A percentile compares a stretch with the other conserved stretches of the same genome.
Conservation (phyloP, 2,888 invertebrate species). For the Ornithoptera alexandrae region DNA sequence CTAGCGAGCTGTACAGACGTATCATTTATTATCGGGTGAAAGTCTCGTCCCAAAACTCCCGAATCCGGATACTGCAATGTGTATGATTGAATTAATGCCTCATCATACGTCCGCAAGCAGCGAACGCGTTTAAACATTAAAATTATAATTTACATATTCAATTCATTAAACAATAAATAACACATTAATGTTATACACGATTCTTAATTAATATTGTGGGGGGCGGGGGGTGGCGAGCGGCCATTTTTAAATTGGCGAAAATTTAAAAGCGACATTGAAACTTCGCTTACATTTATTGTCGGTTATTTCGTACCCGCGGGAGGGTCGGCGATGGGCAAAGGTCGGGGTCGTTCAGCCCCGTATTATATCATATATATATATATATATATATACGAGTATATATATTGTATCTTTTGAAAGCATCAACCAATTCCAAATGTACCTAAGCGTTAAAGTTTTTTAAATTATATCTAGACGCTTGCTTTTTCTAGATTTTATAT, state of each 20-base stretch:
- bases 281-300: conserved; percentile 11
- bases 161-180: conserved; percentile 12
- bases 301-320: conserved; percentile 11
- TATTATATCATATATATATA: not conserved
- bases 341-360: conserved; percentile 13
- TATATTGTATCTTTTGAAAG: conserved; percentile 1
- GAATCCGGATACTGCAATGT: too few species aligned
- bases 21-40: too few species aligned
- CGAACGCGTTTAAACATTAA: too few species aligned
- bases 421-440: conserved; percentile 5
- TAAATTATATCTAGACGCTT: not conserved
- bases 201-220: conserved; percentile 19
- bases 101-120: too few species aligned
- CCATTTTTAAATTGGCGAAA: conserved; percentile 5
- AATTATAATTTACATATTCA: conserved; percentile 1
- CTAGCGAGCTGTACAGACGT: too few species aligned
- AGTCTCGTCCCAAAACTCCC: too few species aligned
- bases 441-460: conserved; percentile 1
- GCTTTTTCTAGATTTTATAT: too few species aligned
- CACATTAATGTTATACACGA: conserved; percentile 5
- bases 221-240: not conserved
- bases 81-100: too few species aligned
- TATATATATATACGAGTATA: too few species aligned
- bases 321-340: conserved; percentile 1
- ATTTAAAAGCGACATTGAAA: conserved; percentile 16